Evolutionary conservation across 2,113 vertebrate genomes (phyloP), one percentile per base, ranked within the genome.

Genomic region (Plestiodon gilberti): DNA sequence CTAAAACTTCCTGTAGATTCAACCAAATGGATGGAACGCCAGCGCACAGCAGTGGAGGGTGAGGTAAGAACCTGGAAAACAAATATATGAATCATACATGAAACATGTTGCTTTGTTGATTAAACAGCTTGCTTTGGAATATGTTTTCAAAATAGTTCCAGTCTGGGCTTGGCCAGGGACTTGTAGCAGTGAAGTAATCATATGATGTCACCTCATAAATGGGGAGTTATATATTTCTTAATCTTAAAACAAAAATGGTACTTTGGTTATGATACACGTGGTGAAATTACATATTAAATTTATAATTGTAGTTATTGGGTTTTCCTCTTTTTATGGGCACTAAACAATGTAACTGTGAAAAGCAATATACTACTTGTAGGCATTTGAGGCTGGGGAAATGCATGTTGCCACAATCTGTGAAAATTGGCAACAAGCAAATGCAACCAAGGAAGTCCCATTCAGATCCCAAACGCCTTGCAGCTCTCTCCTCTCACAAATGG

Each of bases 51-150:
- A 93, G 90, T 88, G 91, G 91, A 93, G 93, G 89, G 77, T 61
- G 91, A 91, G 95, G 95, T 95, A 94, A 95, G 95, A 87, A 94
- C 88, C 87, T 91, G 91, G 90, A 93, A 93, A 90, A 93, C 90
- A 88, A 91, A 94, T 92, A 91, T 93, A 93, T 94, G 94, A 95
- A 95, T 94, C 93, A 94, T 91, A 93, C 91, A 75, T 57, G 70
- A 87, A 87, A 93, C 93, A 92, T 92, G 91, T 95, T 95, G 94
- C 93, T 95, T 95, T 95, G 94, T 93, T 95, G 94, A 95, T 92
- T 93, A 94, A 94, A 95, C 93, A 95, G 94, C 93, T 94, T 95
- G 93, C 93, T 94, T 93, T 89, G 91, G 94, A 95, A 94, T 94
- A 94, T 92, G 91, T 92, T 95, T 91, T 89, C 89, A 89, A 92